A percentile compares a stretch with the other conserved stretches of the same genome.
These are phyloP conservation scores for Pogonocichla stellata DNA, from an alignment of 2,113 vertebrate species.

Conservation along the genomic window DNA sequence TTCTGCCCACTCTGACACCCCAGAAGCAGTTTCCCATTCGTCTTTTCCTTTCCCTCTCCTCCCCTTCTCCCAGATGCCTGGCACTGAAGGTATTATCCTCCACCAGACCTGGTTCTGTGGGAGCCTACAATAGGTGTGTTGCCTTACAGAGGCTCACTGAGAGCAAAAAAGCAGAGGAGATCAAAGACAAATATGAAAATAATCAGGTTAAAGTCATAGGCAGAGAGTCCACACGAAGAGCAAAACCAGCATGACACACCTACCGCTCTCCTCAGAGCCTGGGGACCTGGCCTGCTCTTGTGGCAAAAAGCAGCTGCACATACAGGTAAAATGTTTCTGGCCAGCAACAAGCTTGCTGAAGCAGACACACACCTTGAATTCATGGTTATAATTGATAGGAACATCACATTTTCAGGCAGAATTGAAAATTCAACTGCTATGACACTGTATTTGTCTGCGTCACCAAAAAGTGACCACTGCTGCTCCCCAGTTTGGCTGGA, in stretches of 20 bases:
- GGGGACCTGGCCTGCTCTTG: not conserved
- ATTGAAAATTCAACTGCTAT: not conserved
- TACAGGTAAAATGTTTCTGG: not conserved
- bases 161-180: constrained; percentile 7
- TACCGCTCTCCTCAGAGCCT: not conserved
- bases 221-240: not conserved
- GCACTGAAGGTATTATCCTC: not conserved
- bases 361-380: not conserved
- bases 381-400: not conserved
- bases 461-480: not conserved
- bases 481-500: not conserved
- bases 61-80: not conserved
- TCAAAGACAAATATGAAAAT: constrained; percentile 38
- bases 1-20: not conserved
- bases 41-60: not conserved
- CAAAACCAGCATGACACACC: not conserved
- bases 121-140: not conserved
- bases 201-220: not conserved
- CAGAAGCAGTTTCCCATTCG: not conserved
- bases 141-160: not conserved
- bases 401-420: not conserved
- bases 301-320: not conserved
- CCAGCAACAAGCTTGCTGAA: not conserved
- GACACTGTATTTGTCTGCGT: rapidly evolving
- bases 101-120: not conserved